Conservation (phyloP, 2,113 vertebrate species). For the Coryphaenoides rupestris region DNA sequence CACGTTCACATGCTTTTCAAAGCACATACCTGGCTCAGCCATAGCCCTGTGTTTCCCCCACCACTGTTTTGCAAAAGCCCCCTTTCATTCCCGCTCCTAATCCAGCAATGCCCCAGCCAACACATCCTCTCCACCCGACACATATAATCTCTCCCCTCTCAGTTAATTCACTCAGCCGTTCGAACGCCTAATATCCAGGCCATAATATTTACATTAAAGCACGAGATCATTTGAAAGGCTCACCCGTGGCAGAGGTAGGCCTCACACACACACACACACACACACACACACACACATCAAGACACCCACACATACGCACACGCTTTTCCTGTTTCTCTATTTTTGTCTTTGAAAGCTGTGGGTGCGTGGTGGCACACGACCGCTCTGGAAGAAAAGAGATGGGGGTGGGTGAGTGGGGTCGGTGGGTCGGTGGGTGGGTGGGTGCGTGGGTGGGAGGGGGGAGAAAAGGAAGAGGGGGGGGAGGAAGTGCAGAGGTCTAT, state of each 20-base stretch:
- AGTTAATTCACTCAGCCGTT: constrained; percentile 7
- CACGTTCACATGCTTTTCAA: not conserved
- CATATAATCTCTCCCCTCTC: not conserved
- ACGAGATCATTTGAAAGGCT: constrained; percentile 10
- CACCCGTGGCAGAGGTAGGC: constrained; percentile 8
- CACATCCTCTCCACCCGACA: not conserved
- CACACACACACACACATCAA: not conserved
- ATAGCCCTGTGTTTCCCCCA: not conserved
- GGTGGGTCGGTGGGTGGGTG: no score
- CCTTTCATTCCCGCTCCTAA: not conserved
- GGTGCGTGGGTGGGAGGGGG: no score
- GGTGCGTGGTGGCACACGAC: constrained; percentile 43
- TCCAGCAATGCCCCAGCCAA: not conserved
- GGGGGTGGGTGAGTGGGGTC: constrained; percentile 33
- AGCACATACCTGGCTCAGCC: not conserved
- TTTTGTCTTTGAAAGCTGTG: constrained; percentile 43
- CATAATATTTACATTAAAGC: constrained; percentile 26
- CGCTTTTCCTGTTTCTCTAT: constrained; percentile 15
- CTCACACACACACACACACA: constrained; percentile 5
- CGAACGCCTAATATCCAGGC: constrained; percentile 9
- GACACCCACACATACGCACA: constrained; percentile 4
- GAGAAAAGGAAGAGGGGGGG: constrained; percentile 18
- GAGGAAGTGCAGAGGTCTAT: not conserved
- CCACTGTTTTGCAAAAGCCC: not conserved
- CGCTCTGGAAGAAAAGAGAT: constrained; percentile 43